Conservation (phyloP, 30 jellyfish, hydroid and myxozoan species). For the Hydractinia symbiolongicarpus region DNA sequence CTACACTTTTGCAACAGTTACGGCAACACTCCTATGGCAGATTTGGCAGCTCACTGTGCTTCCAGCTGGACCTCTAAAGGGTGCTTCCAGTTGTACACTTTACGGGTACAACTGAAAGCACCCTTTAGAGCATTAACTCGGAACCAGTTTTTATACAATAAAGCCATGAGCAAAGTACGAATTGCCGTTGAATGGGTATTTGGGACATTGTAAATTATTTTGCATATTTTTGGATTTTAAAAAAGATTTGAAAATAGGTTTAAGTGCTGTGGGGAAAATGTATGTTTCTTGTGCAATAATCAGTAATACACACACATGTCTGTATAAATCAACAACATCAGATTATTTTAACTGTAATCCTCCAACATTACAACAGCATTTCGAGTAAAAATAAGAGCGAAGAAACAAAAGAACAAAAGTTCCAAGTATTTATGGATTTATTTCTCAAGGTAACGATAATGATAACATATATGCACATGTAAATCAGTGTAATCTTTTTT, state of each 20-base stretch:
- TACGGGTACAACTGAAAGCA: constrained; percentile 44
- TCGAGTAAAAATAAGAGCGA: not conserved
- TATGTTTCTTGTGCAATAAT: constrained; percentile 55
- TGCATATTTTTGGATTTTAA: constrained; percentile 49
- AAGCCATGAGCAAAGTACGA: constrained; percentile 59
- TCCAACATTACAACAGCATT: constrained; percentile 32
- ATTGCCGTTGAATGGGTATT: constrained; percentile 60
- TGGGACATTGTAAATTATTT: too few relatives aligned
- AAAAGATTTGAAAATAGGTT: constrained; percentile 31
- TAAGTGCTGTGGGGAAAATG: constrained; percentile 50
- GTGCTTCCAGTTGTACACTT: too few relatives aligned
- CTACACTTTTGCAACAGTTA: too few relatives aligned
- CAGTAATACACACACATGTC: constrained; percentile 56
- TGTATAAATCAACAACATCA: constrained; percentile 47
- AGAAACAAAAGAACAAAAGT: not conserved
- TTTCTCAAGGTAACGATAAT: not conserved
- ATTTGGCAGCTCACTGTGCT: too few relatives aligned
- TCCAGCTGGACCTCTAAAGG: too few relatives aligned
- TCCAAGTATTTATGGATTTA: not conserved
- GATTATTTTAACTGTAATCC: constrained; percentile 38
- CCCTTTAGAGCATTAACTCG: constrained; percentile 38
- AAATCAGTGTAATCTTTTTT: too few relatives aligned
- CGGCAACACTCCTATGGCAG: too few relatives aligned
- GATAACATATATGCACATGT: too few relatives aligned
- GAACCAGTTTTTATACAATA: constrained; percentile 41